Base-by-base conservation (phyloP, 53 echinoderm and acorn worm genomes). In the Temnopleurus reevesii region DNA sequence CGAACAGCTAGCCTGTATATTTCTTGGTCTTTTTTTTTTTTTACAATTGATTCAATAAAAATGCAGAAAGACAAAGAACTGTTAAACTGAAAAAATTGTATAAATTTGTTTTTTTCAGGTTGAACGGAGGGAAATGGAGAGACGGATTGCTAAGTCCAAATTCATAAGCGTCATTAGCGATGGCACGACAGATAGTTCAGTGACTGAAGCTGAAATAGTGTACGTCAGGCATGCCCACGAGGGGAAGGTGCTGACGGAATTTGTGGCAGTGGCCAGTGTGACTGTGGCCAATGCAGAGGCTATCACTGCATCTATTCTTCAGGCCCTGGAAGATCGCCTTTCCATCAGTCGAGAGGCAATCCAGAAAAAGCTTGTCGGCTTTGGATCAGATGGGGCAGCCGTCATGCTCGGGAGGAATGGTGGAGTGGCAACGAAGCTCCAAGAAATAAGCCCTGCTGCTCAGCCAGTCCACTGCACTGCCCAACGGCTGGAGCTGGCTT, bases 391-490 rank as follows among this genome's bases (percentile, higher is more conserved):
- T 58, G 91, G 92, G 46, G 94, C 91, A 25, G 76, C 91, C 1
- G 95, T 93, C 28, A 95, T 95, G 95, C 85, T 90, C 10, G 95
- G 95, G 6, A 81, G 71, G 45, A 92, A 89, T 56, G 91, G 88
- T 51, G 93, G 93, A 46, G 95, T 95, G 18, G 86, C 76, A 29
- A 89, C 89, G 15, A 76, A 89, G n/a, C 59, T 95, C 21, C 81
- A 76, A 80, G 91, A 91, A 45, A 77, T 76, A 30, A 76, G 34
- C 41, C 90, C 95, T 13, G 26, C 56, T n/a, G 65, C 93, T 4
- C 86, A 89, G 51, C 64, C 79, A 55, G 90, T 95, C 33, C 90
- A 95, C 38, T 93, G 93, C 66, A 89, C 90, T 2, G 93, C 93
- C 23, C 93, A 95, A 44, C 29, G 95, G 10, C 89, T 95, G 44